phyloP scores from a whole-genome alignment of 2,888 invertebrate genomes.

The Troides aeacus region DNA sequence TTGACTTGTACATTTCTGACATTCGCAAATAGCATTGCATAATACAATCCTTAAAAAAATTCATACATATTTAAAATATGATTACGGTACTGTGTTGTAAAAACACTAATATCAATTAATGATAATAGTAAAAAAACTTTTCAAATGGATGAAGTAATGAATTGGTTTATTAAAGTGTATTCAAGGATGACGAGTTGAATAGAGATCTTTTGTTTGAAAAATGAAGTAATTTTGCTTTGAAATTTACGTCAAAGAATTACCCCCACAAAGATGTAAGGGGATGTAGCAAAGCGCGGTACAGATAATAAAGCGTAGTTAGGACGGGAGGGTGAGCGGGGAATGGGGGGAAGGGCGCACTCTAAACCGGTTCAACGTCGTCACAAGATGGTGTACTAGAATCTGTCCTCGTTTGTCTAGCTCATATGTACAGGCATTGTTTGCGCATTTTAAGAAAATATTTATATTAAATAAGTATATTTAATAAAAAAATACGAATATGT shows the following conservation, averaged over 20 bases:
- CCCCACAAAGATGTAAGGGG: slow-evolving; percentile 49
- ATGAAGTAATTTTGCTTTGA: slow-evolving; percentile 24
- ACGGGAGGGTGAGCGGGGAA: slow-evolving; percentile 34
- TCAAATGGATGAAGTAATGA: not conserved
- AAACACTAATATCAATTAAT: not conserved
- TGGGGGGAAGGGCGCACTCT: slow-evolving; percentile 37
- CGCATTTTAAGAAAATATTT: slow-evolving; percentile 11
- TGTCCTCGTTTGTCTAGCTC: slow-evolving; percentile 64
- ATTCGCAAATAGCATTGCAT: not conserved
- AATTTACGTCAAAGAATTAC: slow-evolving; percentile 38
- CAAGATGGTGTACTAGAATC: slow-evolving; percentile 50
- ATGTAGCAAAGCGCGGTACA: slow-evolving; percentile 32
- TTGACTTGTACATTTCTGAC: slow-evolving; percentile 2
- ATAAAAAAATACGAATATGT: not conserved
- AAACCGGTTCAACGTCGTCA: slow-evolving; percentile 60
- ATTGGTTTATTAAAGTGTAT: not conserved
- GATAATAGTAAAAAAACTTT: not conserved
- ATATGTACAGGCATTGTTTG: slow-evolving; percentile 43
- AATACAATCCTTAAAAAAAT: not conserved
- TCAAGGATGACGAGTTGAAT: not conserved
- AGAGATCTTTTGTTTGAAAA: slow-evolving; percentile 7
- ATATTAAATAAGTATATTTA: not conserved
- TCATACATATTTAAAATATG: too few relatives aligned
- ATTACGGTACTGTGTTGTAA: not conserved
- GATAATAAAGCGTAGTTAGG: slow-evolving; percentile 39